Conservation (phyloP, 1,140 invertebrate species). For the Psix sp. region DNA sequence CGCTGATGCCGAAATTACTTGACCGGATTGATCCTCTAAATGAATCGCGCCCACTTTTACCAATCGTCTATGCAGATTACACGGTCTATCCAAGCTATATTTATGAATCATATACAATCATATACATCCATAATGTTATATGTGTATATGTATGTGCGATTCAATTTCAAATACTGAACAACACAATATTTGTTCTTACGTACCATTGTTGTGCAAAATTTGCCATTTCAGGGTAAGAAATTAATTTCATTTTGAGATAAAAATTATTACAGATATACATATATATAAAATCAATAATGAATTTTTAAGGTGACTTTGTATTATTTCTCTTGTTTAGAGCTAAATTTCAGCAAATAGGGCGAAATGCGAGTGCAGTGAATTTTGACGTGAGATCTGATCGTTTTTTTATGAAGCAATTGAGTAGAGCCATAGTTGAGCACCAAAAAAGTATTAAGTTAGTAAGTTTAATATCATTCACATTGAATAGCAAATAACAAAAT, state of each 20-base stretch:
- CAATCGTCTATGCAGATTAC: slow-evolving; percentile 30
- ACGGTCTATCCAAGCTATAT: slow-evolving; percentile 19
- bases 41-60: slow-evolving; percentile 19
- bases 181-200: slow-evolving; percentile 34
- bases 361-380: background rate
- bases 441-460: too few relatives aligned
- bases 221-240: slow-evolving; percentile 34
- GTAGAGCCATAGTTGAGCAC: background rate
- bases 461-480: too few relatives aligned
- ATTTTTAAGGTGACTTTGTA: background rate
- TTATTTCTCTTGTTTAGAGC: background rate
- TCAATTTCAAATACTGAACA: slow-evolving; percentile 46
- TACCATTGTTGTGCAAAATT: slow-evolving; percentile 43
- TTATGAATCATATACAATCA: slow-evolving; percentile 17
- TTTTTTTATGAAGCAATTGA: too few relatives aligned
- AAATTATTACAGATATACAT: background rate
- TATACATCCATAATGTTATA: slow-evolving; percentile 27
- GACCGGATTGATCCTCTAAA: slow-evolving; percentile 29
- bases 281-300: background rate
- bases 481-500: too few relatives aligned
- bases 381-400: background rate
- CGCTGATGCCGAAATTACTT: slow-evolving; percentile 30
- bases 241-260: too few relatives aligned
- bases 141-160: slow-evolving; percentile 32
- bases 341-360: background rate